Conservation (phyloP, 2,888 invertebrate genomes). For the Argyra leucocephala region DNA sequence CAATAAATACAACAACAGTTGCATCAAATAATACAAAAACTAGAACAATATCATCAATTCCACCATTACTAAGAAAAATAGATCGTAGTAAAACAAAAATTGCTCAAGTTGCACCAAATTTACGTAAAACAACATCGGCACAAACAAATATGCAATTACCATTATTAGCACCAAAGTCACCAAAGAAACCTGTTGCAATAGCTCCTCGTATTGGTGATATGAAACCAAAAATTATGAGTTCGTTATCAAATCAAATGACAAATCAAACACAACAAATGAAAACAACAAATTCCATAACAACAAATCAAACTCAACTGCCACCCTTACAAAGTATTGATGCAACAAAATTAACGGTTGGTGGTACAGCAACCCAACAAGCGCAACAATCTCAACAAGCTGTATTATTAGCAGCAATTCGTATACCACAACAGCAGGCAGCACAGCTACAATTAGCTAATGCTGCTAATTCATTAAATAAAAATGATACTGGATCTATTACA, state of each 20-base stretch:
- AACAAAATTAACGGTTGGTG: conserved; percentile 14
- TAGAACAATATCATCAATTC: conserved; percentile 21
- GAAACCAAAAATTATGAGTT: conserved; percentile 27
- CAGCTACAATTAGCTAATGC: conserved; percentile 21
- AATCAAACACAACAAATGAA: conserved; percentile 15
- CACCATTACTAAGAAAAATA: conserved; percentile 42
- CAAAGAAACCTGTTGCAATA: conserved; percentile 43
- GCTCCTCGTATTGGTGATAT: conserved; percentile 42
- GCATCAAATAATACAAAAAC: conserved; percentile 26
- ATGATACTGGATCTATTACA: conserved; percentile 33
- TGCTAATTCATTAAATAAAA: conserved; percentile 34
- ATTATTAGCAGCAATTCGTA: conserved; percentile 50
- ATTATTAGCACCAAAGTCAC: conserved; percentile 30
- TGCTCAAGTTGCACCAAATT: conserved; percentile 42
- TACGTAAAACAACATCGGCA: conserved; percentile 35
- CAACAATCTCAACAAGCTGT: conserved; percentile 46
- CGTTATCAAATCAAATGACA: background rate
- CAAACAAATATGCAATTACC: conserved; percentile 24
- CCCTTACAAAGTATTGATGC: conserved; percentile 12
- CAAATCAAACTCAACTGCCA: conserved; percentile 15
- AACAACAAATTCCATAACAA: conserved; percentile 13
- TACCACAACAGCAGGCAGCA: conserved; percentile 40
- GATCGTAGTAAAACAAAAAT: conserved; percentile 43
- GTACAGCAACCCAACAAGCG: conserved; percentile 11
- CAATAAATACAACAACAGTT: conserved; percentile 20